phyloP scores from a whole-genome alignment of 2,888 invertebrate genomes.

The Caenorhabditis sp. region DNA sequence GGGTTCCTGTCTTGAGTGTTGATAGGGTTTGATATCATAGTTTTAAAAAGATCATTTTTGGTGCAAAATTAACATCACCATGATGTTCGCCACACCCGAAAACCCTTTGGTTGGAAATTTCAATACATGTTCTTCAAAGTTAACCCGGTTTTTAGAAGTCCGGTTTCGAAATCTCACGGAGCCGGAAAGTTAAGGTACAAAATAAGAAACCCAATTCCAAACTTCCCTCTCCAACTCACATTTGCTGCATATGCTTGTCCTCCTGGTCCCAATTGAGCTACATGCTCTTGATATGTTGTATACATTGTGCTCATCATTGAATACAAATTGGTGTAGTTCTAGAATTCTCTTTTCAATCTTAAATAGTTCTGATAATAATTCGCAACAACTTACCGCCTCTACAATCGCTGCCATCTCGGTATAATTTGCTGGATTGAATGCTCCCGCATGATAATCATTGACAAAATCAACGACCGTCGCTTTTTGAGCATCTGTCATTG shows the following conservation, averaged over 20 bases:
- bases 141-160: no score
- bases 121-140: no score
- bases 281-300: constrained; percentile 25
- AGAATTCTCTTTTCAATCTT: not conserved
- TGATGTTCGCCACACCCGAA: no score
- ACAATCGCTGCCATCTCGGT: constrained; percentile 15
- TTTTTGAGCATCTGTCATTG: constrained; percentile 29
- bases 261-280: constrained; percentile 30
- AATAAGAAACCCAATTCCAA: no score
- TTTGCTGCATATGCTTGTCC: constrained; percentile 22
- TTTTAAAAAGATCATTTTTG: no score
- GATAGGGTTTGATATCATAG: no score
- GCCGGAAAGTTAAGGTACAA: no score
- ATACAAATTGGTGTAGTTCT: constrained; percentile 23
- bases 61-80: no score
- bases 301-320: constrained; percentile 12
- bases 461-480: constrained; percentile 18
- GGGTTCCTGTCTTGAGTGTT: no score
- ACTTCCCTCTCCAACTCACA: constrained; percentile 6
- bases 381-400: constrained; percentile 4
- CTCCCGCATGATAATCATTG: constrained; percentile 35
- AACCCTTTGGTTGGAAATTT: no score
- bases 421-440: constrained; percentile 28
- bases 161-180: no score
- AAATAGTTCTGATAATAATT: not conserved